These are phyloP conservation scores for Eospalax fontanierii DNA, from an alignment of 2,797 vertebrate species.

Conservation along the genomic window DNA sequence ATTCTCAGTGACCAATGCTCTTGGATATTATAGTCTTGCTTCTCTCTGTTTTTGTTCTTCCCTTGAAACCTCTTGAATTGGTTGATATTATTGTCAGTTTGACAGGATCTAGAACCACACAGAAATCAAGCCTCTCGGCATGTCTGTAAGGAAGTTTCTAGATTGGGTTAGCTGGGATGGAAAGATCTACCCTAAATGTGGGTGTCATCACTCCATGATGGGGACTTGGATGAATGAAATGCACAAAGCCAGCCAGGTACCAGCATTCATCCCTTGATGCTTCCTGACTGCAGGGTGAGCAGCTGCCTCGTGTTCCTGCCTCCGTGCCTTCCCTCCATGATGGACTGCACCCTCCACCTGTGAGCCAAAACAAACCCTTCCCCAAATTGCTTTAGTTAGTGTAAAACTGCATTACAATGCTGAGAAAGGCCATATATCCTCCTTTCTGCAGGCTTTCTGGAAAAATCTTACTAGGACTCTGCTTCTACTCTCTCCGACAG, in stretches of 20 bases:
- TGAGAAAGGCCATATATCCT: background rate
- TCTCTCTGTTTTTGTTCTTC: background rate
- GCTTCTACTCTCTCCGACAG: background rate
- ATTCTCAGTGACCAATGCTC: background rate
- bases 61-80: background rate
- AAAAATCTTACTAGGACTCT: background rate
- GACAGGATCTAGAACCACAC: background rate
- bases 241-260: background rate
- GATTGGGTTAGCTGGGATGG: background rate
- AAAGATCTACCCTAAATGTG: background rate
- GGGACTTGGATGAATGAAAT: background rate
- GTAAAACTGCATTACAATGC: too few species aligned
- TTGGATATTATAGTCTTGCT: background rate
- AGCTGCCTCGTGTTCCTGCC: too few species aligned
- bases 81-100: background rate
- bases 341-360: background rate
- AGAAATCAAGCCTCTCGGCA: background rate
- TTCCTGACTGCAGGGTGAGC: background rate
- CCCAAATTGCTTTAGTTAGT: background rate
- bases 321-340: background rate
- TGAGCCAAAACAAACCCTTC: background rate
- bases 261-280: background rate
- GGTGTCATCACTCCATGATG: background rate
- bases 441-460: background rate
- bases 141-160: background rate